Conservation (phyloP, 2,113 vertebrate species). For the Trochalopteron elliotii region DNA sequence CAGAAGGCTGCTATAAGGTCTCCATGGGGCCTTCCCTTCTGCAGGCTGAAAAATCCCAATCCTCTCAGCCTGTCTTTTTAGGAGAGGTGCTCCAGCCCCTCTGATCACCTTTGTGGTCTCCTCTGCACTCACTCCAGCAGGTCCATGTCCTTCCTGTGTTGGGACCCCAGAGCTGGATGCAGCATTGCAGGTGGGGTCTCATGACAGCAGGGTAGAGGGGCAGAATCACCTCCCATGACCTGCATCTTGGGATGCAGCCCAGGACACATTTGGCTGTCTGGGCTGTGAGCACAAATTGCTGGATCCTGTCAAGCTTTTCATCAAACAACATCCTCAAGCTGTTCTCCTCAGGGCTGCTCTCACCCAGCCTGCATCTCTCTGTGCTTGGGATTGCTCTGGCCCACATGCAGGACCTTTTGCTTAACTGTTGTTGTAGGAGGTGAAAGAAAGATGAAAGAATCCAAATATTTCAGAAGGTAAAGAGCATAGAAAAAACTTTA, state of each 20-base stretch:
- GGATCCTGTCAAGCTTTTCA: not conserved
- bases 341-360: not conserved
- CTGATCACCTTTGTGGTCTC: not conserved
- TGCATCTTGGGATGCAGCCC: not conserved
- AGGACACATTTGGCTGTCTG: not conserved
- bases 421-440: not conserved
- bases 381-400: not conserved
- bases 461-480: too few relatives aligned
- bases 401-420: not conserved
- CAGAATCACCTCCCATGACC: not conserved
- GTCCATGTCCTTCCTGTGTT: rapidly evolving
- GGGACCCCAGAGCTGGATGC: not conserved
- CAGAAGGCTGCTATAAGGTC: not conserved
- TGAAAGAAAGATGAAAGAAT: too few relatives aligned
- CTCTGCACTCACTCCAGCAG: not conserved
- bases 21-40: not conserved
- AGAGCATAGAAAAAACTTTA: too few relatives aligned
- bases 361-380: not conserved
- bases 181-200: not conserved
- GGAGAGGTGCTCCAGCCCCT: not conserved
- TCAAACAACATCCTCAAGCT: not conserved
- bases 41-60: not conserved
- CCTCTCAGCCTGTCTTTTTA: not conserved
- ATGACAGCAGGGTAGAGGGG: rapidly evolving
- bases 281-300: not conserved